Evolutionary conservation across 2,888 invertebrate genomes (phyloP).

Genomic region (Congeria kusceri): DNA sequence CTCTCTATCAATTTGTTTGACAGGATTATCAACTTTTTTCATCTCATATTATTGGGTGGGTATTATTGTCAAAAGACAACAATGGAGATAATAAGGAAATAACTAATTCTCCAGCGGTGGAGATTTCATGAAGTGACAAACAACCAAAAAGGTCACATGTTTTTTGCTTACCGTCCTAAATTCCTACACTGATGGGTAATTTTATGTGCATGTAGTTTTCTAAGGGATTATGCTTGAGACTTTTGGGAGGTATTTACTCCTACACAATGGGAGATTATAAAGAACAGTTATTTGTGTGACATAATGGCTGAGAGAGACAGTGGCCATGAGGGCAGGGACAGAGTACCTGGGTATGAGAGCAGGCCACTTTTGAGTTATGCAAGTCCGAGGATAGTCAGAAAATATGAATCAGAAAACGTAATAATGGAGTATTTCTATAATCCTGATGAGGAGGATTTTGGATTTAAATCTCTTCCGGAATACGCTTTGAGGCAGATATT

Average conservation of each 20-base stretch:
- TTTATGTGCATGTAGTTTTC: no score
- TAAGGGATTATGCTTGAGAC: no score
- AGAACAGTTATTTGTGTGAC: constrained; percentile 1
- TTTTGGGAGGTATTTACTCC: not conserved
- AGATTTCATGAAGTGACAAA: no score
- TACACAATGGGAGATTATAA: constrained; percentile 3
- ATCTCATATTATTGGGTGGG: no score
- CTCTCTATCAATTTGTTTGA: no score
- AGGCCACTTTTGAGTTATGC: constrained; percentile 28
- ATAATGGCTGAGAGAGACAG: not conserved
- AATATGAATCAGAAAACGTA: constrained; percentile 41
- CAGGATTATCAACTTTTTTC: no score
- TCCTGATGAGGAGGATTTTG: constrained; percentile 49
- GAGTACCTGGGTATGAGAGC: constrained; percentile 43
- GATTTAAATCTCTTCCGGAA: constrained; percentile 60
- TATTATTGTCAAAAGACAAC: no score
- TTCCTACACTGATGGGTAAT: no score
- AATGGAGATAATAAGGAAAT: no score
- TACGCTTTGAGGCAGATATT: constrained; percentile 50
- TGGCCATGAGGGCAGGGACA: constrained; percentile 13
- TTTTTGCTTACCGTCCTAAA: no score
- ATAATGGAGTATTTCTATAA: constrained; percentile 42
- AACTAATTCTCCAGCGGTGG: no score
- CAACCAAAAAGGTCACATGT: no score
- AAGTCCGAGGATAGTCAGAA: constrained; percentile 43